Evolutionary conservation across 2,797 vertebrate species (phyloP), one percentile per base, ranked within the genome.

Genomic region (Gastrophryne carolinensis): DNA sequence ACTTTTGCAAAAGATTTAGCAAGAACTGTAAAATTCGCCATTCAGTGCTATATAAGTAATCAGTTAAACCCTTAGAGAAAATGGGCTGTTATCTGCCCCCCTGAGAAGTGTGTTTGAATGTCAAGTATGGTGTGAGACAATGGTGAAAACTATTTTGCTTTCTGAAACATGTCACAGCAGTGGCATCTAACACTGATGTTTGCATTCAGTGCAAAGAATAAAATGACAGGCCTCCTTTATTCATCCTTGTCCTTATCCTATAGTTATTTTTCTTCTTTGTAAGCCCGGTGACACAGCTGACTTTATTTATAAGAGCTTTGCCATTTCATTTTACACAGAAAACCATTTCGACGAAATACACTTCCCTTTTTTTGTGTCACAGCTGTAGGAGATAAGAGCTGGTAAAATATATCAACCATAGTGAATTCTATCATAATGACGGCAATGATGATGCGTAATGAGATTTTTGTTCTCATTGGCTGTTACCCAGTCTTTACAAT

Each of bases 231-330:
- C 61, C 83, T 35, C 61, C 21, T 62, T 76, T 69, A 32, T 56
- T 32, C 61, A 24, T 26, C 41, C 26, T 41, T 77, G 57, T 63
- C 49, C 70, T 53, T 64, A 56, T 64, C 49, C 24, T 54, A 35
- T 63, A 81, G 81, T 65, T 73, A 41, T 85, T 80, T 84, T 64
- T 62, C 65, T 80, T 79, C 41, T 37, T 30, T 80, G 67, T 41
- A 80, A 32, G 60, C 75, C 77, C 72, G 78, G 79, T 83, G 79
- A 80, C 74, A 66, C 75, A 81, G 69, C 79, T 79, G 41, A 64
- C 52, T 67, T 41, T 53, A 57, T 1, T 52, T 34, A 78, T 68
- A 79, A 75, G 44, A 84, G 79, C 54, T 82, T 81, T 72, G 58
- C 78, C 72, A 78, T 72, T 79, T 80, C 75, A 26, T 2, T 73